Base-by-base conservation (phyloP, 2,888 invertebrate species). In the Chrysolina haemoptera region DNA sequence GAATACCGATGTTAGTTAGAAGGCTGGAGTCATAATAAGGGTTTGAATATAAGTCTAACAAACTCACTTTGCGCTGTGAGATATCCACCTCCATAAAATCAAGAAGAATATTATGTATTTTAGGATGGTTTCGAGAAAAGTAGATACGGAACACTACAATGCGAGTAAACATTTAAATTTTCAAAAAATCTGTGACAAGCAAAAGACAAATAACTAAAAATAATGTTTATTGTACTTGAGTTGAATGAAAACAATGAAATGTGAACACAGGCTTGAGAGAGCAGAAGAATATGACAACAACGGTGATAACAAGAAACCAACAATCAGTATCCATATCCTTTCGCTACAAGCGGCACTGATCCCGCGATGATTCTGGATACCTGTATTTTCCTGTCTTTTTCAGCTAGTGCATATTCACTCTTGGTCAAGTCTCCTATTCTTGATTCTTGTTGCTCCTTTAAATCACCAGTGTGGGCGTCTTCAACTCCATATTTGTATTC, bases 401-500 rank as follows among this genome's bases (percentile, higher is more conserved):
- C 73, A 3, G 66, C 72, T 4, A 72, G 43, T 16, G 53, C 62
- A 63, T 73, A 73, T 10, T 70, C 55, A 55, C 73, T 76, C 67
- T 79, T 78, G 12, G 80, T 80, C 0, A 76, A 65, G 65, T 81
- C 82, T 9, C 78, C 79, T 9, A 78, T 68, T 46, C 82, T 78
- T 16, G 71, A 75, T 76, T 82, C 82, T 14, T 73, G 59, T 68
- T 82, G 81, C 68, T 81, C 75, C 69, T 82, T 82, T 18, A 71
- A 72, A 65, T 82, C 82, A 2, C 80, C 80, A 46, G 82, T 82
- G 66, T 82, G 78, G 16, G 70, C 77, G 68, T 82, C 82, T 55
- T 70, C 74, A 50, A 82, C 80, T 12, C 78, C 80, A 63, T 82
- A 82, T 71, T 79, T 80, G 72, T 76, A 82, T 68, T 82, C 80